Base-by-base conservation (phyloP, 2,888 invertebrate genomes). In the Dinocampus coccinellae region DNA sequence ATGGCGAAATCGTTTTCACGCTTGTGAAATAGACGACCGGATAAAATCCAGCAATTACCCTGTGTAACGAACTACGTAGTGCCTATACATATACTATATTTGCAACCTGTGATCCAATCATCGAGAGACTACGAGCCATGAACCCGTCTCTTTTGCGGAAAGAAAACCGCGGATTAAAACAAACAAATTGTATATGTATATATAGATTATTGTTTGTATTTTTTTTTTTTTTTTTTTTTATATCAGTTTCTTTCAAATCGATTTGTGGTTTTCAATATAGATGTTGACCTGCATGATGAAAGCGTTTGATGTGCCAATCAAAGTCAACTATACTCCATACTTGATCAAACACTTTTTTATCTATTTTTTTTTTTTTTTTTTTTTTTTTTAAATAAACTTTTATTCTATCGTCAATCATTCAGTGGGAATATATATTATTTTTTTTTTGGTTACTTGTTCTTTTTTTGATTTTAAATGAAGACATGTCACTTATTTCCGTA, bases 1-100 rank as follows among this genome's bases (percentile, higher is more conserved):
- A 65, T 65, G 55, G 65, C 24, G 65, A 65, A 65, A 65, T 65
- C 65, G 65, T 65, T 65, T 65, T 65, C 65, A 65, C 65, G 65
- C 65, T 65, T 65, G 65, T 65, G 53, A 55, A 65, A 65, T 65
- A 65, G 65, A 65, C 55, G 65, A 53, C 53, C 55, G 65, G 55
- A 65, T 65, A 55, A 65, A 65, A 65, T 65, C 55, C 65, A 65
- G 24, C 65, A 65, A 65, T 65, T 65, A 65, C 55, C 63, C 63
- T 63, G 63, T 63, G 63, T 63, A 63, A 63, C 63, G 63, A 63
- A 63, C 63, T 63, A 63, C 63, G 60, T 34, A 52, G 52, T 42
- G 42, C 52, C 47, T 63, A 63, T 47, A 47, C 47, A 47, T 47
- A 16, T 16, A 47, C 47, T n/a, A 47, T 47, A 47, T 47, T 63